These are phyloP conservation scores for Nephrotoma flavescens DNA, from an alignment of 2,888 invertebrate genomes.

Conservation along the genomic window DNA sequence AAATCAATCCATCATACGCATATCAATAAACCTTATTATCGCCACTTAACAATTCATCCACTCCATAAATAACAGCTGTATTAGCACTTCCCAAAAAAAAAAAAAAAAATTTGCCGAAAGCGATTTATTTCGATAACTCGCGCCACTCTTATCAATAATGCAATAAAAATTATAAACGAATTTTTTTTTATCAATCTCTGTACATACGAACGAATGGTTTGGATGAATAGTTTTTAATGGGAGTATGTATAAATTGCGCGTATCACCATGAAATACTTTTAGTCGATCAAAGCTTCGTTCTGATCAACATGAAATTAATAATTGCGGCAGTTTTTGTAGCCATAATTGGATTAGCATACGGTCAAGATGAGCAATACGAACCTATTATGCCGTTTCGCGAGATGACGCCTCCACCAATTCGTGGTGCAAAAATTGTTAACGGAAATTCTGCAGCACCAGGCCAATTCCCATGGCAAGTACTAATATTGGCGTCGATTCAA, in stretches of 20 bases:
- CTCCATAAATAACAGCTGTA: background rate
- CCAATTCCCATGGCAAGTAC: constrained; percentile 3
- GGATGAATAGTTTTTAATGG: background rate
- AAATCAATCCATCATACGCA: background rate
- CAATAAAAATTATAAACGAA: background rate
- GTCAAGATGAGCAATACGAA: background rate
- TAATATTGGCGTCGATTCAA: background rate
- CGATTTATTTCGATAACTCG: background rate
- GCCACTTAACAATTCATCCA: background rate
- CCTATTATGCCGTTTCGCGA: background rate
- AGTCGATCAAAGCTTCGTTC: background rate
- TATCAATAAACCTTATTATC: background rate
- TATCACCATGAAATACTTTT: background rate
- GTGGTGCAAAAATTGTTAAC: background rate
- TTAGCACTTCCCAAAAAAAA: background rate
- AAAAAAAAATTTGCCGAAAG: background rate
- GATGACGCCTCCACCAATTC: background rate
- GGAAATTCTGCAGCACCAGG: background rate
- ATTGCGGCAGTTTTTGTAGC: background rate
- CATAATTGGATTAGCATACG: background rate
- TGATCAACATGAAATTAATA: background rate
- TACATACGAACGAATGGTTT: background rate
- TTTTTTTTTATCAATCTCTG: background rate
- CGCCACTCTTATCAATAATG: background rate
- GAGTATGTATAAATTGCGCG: background rate